Evolutionary conservation across 2,888 invertebrate genomes (phyloP), one percentile per base, ranked within the genome.

Genomic region (Drosophila algonquin): DNA sequence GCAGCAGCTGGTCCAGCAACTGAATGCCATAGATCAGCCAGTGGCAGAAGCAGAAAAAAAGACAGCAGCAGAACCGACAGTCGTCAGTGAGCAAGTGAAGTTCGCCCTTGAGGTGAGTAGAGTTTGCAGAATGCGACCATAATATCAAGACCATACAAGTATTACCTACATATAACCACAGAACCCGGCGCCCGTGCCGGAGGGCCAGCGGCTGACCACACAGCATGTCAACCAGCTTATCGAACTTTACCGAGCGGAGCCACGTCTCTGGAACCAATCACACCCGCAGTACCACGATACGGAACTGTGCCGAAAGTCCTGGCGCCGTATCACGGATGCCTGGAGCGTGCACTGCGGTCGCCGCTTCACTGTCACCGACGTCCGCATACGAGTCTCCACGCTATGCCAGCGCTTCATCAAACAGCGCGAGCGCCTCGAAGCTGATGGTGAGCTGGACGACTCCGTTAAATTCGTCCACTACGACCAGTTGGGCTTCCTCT

Each of bases 381-480:
- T 90, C 0, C 75, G 90, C 2, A 88, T 90, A 27, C 67, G 90
- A 1, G 78, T 90, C 3, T 87, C 90, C 12, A 89, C 84, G 6
- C 69, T 90, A 0, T 90, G 90, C 40, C 90, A 90, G 61, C 80
- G 89, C 0, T 90, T 88, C 56, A 62, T 89, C 0, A 86, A 89
- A 65, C 90, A 90, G 52, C 81, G 87, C 1, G 88, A 89, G 44
- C 87, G 90, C 1, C 62, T 88, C 10, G 79, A 75, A 1, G 75
- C 81, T 8, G 86, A 89, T 8, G 85, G 87, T 0, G 85, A 86
- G 21, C 24, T 86, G 9, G 90, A 89, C 30, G 88, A 86, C 14
- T 57, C 48, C 3, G 46, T 56, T 30, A 90, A 87, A 30, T 90
- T 89, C 14, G 77, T 79, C 1, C 87, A 90, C 24, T 90, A 81